Base-by-base conservation (phyloP, 1,140 invertebrate genomes). In the Spodoptera frugiperda region DNA sequence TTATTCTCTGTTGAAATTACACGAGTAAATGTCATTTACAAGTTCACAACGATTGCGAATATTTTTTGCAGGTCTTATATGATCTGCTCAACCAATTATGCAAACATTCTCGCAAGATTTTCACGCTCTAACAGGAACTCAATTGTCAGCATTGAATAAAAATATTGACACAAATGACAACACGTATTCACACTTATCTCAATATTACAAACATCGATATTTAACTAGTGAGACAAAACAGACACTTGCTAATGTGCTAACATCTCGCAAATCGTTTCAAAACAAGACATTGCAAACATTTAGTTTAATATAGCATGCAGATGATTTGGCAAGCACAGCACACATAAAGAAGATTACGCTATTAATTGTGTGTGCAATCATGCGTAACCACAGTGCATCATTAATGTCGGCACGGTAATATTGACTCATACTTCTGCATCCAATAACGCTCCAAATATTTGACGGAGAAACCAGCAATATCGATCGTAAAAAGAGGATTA, bases 111-210 rank as follows among this genome's bases (percentile, higher is more conserved):
- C 46, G 53, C 17, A 55, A 25, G 8, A 6, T 57, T 57, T 72
- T 55, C 17, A 25, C 68, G 33, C 15, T 72, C 68, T 19, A 48
- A 10, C 39, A 61, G 44, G 61, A 65, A 49, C 33, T 44, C 17
- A 25, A 73, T 25, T 17, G 19, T 33, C 30, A 44, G 51, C 17
- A 55, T 55, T 15, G 19, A 73, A 73, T 30, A 73, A 59, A 59
- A 48, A 59, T 73, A 73, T 73, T 73, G 71, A 73, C 46, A 49
- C 19, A 55, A 33, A 55, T 44, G 49, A 44, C 51, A 55, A 49
- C 15, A 53, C 44, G 25, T 57, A 21, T 73, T 73, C 19, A 61
- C 71, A 73, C 71, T 49, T 73, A 73, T 25, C 54, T 59, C 71
- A 73, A 44, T 44, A 55, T 49, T 25, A 46, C 51, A 39, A 49